Conservation (phyloP, 2,113 vertebrate genomes). For the Seriola rivoliana region DNA sequence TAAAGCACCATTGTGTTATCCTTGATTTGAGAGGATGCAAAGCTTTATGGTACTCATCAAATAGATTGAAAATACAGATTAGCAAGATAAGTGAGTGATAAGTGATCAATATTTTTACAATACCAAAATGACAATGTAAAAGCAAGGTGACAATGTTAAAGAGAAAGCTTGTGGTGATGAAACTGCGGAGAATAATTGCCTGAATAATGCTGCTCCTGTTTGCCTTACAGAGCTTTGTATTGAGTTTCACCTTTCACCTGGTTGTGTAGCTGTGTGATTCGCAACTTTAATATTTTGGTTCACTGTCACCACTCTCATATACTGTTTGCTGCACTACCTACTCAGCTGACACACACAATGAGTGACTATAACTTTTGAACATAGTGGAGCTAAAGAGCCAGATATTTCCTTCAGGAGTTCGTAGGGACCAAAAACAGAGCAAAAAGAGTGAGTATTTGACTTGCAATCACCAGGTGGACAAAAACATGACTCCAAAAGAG, state of each 20-base stretch:
- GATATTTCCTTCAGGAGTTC: background rate
- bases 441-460: background rate
- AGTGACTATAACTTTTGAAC: background rate
- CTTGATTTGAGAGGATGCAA: background rate
- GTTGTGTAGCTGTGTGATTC: background rate
- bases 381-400: background rate
- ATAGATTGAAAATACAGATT: background rate
- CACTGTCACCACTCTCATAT: background rate
- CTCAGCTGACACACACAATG: background rate
- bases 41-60: background rate
- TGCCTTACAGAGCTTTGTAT: too few species aligned
- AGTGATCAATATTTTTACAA: too few species aligned
- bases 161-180: too few species aligned
- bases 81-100: background rate
- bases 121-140: too few species aligned
- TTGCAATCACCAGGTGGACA: background rate
- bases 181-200: too few species aligned
- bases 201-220: too few species aligned
- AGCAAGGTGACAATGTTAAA: too few species aligned
- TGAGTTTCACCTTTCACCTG: too few species aligned
- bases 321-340: background rate
- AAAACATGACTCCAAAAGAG: background rate
- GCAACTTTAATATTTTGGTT: background rate
- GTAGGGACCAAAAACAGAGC: background rate
- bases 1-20: background rate